phyloP scores from a whole-genome alignment of 2,888 invertebrate species.

The Dryomyza anilis region DNA sequence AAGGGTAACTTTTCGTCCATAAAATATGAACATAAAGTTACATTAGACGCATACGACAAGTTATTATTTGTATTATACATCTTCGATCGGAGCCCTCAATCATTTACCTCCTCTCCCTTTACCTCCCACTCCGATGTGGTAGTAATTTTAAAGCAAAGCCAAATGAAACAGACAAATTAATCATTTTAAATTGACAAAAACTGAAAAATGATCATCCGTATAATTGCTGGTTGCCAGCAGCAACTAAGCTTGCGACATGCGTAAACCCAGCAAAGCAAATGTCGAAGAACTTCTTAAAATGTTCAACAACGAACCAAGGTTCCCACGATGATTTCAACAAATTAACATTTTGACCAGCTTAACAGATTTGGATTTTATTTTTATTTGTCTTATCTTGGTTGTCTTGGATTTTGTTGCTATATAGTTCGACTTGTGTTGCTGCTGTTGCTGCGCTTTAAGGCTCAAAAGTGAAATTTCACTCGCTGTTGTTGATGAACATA shows the following conservation, averaged over 20 bases:
- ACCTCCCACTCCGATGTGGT: no score
- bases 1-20: no score
- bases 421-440: not conserved
- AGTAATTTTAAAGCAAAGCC: no score
- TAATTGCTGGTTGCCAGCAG: not conserved
- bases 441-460: not conserved
- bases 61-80: no score
- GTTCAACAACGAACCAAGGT: not conserved
- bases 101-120: not conserved
- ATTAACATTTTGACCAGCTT: conserved; percentile 21
- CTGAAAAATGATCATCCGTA: not conserved
- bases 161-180: not conserved
- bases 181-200: conserved; percentile 12
- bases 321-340: conserved; percentile 20
- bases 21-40: no score
- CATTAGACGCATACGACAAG: no score
- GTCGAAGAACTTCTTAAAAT: not conserved
- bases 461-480: not conserved
- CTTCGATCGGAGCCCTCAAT: not conserved
- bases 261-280: not conserved
- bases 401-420: not conserved
- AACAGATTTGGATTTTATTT: not conserved
- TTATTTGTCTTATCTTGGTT: no score
- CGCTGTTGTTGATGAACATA: no score
- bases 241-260: not conserved